These are phyloP conservation scores for Amazona guildingii DNA, from an alignment of 2,113 vertebrate genomes.

Conservation along the genomic window DNA sequence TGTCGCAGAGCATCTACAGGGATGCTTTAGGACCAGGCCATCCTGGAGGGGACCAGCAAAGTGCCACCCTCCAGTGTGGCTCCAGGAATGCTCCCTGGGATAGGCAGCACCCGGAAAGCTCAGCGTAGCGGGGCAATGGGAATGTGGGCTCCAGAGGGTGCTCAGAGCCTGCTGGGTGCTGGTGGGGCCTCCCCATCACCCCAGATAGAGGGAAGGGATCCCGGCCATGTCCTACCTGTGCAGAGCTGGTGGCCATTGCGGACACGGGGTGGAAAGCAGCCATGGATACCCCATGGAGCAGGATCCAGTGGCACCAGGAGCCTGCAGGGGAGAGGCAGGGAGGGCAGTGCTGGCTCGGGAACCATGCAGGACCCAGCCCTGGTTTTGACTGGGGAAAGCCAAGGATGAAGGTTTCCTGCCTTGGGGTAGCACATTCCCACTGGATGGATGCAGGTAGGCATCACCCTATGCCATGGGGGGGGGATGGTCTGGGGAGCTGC, in stretches of 20 bases:
- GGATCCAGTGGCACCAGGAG: not conserved
- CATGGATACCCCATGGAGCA: accelerated
- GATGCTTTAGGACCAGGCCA: not conserved
- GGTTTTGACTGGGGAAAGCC: not conserved
- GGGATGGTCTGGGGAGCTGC: not conserved
- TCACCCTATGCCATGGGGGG: too few relatives aligned
- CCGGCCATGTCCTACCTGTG: not conserved
- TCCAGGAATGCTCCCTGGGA: accelerated
- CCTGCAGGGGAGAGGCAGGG: not conserved
- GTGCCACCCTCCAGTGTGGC: not conserved
- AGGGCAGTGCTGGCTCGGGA: not conserved
- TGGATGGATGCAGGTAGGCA: not conserved
- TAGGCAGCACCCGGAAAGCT: not conserved
- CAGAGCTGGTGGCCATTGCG: accelerated
- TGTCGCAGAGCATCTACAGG: accelerated
- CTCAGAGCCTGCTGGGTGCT: accelerated
- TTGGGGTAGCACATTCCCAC: not conserved
- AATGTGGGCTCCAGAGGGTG: not conserved
- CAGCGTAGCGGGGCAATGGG: accelerated
- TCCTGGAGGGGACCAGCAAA: not conserved
- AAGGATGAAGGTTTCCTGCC: not conserved
- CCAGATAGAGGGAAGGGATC: not conserved
- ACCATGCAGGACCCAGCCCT: accelerated
- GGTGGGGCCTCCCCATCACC: accelerated
- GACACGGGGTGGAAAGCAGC: not conserved